phyloP scores from a whole-genome alignment of 1,140 invertebrate genomes.

The Brachionus paranguensis region DNA sequence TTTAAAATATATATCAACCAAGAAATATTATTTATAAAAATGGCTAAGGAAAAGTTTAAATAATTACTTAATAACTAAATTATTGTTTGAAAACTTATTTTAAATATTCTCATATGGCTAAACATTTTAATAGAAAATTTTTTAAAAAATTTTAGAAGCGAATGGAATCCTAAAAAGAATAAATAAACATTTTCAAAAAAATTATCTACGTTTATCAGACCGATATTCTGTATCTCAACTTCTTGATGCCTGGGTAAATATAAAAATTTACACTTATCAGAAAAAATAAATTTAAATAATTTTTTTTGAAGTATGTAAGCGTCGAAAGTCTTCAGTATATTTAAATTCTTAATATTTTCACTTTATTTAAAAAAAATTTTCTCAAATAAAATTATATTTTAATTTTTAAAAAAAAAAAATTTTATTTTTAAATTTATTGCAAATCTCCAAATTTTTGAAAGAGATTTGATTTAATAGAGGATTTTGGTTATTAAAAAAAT shows the following conservation, averaged over 20 bases:
- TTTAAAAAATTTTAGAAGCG: background rate
- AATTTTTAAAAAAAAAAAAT: background rate
- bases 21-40: too few species aligned
- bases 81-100: background rate
- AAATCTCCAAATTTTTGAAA: too few species aligned
- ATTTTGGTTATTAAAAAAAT: too few species aligned
- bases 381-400: background rate
- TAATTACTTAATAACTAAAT: background rate
- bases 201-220: slow-evolving; percentile 7
- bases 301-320: background rate
- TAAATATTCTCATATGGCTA: background rate
- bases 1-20: too few species aligned
- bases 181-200: slow-evolving; percentile 26
- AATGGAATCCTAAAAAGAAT: background rate
- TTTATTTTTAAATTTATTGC: too few species aligned
- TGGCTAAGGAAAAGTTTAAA: background rate
- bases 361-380: background rate
- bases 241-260: slow-evolving; percentile 32
- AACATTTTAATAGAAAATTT: background rate
- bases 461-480: too few species aligned
- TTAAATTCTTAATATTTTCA: background rate
- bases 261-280: background rate
- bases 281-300: background rate
- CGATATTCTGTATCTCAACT: slow-evolving; percentile 14
- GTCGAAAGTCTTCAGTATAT: background rate